Evolutionary conservation across 2,888 invertebrate species (phyloP).

Genomic region (Polietes domitor): DNA sequence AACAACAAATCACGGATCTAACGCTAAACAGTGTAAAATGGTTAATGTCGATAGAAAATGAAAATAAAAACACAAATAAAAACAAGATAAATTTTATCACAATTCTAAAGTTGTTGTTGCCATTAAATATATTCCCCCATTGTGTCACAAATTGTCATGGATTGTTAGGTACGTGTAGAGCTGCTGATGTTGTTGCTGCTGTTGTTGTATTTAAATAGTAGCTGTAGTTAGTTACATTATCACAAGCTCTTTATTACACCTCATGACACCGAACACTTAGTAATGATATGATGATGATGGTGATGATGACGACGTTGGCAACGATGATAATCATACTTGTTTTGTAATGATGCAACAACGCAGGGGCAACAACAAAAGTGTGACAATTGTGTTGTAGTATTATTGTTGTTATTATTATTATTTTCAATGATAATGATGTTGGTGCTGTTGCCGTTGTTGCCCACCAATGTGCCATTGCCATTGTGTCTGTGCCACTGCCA

Average conservation of each 20-base stretch:
- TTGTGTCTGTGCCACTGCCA: no score
- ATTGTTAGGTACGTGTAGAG: slow-evolving; percentile 5
- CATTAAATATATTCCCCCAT: slow-evolving; percentile 17
- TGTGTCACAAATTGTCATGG: slow-evolving; percentile 27
- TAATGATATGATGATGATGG: neutral
- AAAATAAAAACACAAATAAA: neutral
- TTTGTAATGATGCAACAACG: slow-evolving; percentile 4
- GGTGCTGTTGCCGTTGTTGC: neutral
- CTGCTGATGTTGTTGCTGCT: slow-evolving; percentile 15
- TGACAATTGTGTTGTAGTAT: slow-evolving; percentile 56
- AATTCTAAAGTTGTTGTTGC: neutral
- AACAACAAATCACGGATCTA: slow-evolving; percentile 8
- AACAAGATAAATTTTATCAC: slow-evolving; percentile 20
- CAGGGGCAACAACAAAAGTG: slow-evolving; percentile 40
- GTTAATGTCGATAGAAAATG: slow-evolving; percentile 1
- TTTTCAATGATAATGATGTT: slow-evolving; percentile 49
- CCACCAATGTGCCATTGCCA: neutral
- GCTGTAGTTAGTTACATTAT: slow-evolving; percentile 50
- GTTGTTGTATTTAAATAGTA: slow-evolving; percentile 43
- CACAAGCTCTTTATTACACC: slow-evolving; percentile 60
- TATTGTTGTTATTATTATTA: no score
- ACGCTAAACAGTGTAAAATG: slow-evolving; percentile 13
- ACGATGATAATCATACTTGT: neutral
- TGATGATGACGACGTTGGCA: neutral
- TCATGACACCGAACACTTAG: slow-evolving; percentile 27